Base-by-base conservation (phyloP, 1,140 invertebrate species). In the Drosophila littoralis region DNA sequence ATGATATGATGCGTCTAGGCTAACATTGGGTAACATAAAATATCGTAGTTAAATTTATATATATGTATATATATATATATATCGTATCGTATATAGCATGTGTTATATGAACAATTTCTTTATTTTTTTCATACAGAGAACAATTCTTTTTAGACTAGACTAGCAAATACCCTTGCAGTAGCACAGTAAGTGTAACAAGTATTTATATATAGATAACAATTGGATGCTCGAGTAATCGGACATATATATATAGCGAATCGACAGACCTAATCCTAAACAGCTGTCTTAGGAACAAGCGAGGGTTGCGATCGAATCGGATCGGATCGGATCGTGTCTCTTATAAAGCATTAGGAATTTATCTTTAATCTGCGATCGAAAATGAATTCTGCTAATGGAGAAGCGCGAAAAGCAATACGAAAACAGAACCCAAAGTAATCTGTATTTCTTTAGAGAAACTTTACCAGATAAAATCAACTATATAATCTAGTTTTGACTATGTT, bases 1-100 rank as follows among this genome's bases (percentile, higher is more conserved):
- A 78, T 85, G 82, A 85, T 85, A 85, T 85, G 82, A 86, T 68
- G 48, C 42, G 45, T 35, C 42, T 60, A 70, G 43, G 48, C 55
- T 58, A 57, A 38, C 22, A 40, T 42, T 32, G 55, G 22, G 10
- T 57, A 42, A 22, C 38, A 43, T 43, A 12, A 58, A 45, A 64
- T 52, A 51, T 57, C 32, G 35, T 43, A 57, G 12, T n/a, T 50
- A 35, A 52, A 59, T 46, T 35, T 64, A 55, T n/a, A 61, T 45
- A 46, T 22, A 38, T 42, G 32, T 63, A 51, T 42, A 40, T 51
- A 63, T 32, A 3, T 58, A 28, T 45, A 28, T 60, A 60, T 38
- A 38, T 38, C 0, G 6, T 28, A 55, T 48, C 10, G 32, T 51
- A 33, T 51, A n/a, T 38, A 38, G 50, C 50, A 35, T 45, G 22